phyloP scores from a whole-genome alignment of 2,888 invertebrate species.

The Lobophora halterata region DNA sequence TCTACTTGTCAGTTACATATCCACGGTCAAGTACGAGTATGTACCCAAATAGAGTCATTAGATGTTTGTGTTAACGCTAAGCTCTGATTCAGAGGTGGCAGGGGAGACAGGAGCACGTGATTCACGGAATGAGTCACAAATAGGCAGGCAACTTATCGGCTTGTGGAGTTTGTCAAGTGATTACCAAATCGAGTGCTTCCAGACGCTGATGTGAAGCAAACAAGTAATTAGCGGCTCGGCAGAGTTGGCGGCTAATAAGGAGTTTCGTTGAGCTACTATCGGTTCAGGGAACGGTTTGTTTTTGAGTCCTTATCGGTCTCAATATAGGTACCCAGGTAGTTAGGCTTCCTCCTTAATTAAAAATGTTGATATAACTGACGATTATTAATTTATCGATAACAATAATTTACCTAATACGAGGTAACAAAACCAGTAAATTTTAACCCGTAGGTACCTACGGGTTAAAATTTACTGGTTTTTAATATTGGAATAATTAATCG shows the following conservation, averaged over 20 bases:
- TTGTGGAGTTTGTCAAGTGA: conserved; percentile 42
- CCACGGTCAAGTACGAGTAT: conserved; percentile 25
- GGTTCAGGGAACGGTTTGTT: conserved; percentile 37
- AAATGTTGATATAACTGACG: background rate
- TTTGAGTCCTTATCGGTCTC: conserved; percentile 18
- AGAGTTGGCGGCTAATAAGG: conserved; percentile 33
- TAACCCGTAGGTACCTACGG: too few species aligned
- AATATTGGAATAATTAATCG: too few species aligned
- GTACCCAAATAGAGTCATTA: conserved; percentile 20
- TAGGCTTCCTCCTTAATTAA: background rate
- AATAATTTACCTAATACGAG: too few species aligned
- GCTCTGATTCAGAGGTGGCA: conserved; percentile 48
- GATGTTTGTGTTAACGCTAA: conserved; percentile 23
- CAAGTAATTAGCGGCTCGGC: conserved; percentile 56
- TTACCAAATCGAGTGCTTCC: conserved; percentile 39
- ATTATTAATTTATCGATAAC: too few species aligned
- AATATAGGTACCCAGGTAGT: conserved; percentile 1
- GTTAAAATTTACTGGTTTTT: too few species aligned
- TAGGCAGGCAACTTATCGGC: conserved; percentile 30
- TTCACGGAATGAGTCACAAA: conserved; percentile 40
- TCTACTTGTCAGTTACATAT: conserved; percentile 15
- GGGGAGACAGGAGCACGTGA: conserved; percentile 42
- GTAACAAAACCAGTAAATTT: too few species aligned
- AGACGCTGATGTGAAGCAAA: conserved; percentile 48
- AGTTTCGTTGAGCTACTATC: conserved; percentile 36